Conservation (phyloP, 35 echinoderm and acorn worm species). For the Diadema setosum region DNA sequence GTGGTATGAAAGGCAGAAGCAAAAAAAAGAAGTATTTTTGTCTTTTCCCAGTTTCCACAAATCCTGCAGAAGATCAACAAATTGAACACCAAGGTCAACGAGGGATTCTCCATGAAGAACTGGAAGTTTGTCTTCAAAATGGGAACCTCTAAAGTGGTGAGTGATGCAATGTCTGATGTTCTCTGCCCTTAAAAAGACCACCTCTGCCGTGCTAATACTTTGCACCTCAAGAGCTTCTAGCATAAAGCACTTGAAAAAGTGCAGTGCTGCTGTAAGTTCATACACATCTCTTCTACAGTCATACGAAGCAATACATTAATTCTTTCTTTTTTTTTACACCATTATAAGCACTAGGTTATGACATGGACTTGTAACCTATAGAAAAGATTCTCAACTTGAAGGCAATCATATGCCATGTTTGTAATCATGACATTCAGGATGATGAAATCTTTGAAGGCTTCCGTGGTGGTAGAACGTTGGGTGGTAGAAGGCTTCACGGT, state of each 20-base stretch:
- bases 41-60: conserved; percentile 22
- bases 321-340: too few relatives aligned
- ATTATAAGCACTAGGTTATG: too few relatives aligned
- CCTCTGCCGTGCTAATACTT: not conserved
- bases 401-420: too few relatives aligned
- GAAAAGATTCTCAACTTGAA: too few relatives aligned
- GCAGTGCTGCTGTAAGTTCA: not conserved
- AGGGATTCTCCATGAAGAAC: conserved; percentile 51
- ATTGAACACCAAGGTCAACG: conserved; percentile 17
- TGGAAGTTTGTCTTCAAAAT: conserved; percentile 83
- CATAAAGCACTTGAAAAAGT: not conserved
- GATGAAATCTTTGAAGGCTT: too few relatives aligned
- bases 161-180: not conserved
- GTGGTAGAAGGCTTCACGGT: too few relatives aligned
- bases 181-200: not conserved
- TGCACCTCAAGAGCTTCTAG: not conserved
- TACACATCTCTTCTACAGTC: not conserved
- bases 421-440: too few relatives aligned
- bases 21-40: conserved; percentile 25
- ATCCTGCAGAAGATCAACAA: conserved; percentile 15
- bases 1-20: conserved; percentile 62
- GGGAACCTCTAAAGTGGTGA: conserved; percentile 78
- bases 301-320: too few relatives aligned
- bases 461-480: too few relatives aligned
- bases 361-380: too few relatives aligned